A percentile compares a stretch with the other conserved stretches of the same genome.
These are phyloP conservation scores for Dryobota labecula DNA, from an alignment of 2,888 invertebrate genomes.

Conservation along the genomic window DNA sequence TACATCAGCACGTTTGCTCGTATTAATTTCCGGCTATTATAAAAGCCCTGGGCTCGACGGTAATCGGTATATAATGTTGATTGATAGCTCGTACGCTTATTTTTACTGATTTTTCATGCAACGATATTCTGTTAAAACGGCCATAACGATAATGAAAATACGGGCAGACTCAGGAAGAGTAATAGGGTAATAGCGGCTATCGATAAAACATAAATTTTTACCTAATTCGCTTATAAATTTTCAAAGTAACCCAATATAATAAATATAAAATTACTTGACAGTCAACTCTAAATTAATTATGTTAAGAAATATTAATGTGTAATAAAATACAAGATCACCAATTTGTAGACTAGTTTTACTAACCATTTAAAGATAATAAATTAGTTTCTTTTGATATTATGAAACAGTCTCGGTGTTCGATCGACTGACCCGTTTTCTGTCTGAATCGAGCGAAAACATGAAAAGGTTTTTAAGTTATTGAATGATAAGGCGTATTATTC, in stretches of 20 bases:
- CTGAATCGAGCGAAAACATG: no score
- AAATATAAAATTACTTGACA: slow-evolving; percentile 51
- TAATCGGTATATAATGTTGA: slow-evolving; percentile 85
- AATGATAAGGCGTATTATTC: no score
- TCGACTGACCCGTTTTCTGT: neutral
- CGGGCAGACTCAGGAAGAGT: slow-evolving; percentile 69
- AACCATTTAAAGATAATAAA: slow-evolving; percentile 27
- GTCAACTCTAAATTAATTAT: slow-evolving; percentile 59
- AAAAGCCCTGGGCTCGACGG: slow-evolving; percentile 70
- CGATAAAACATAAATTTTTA: slow-evolving; percentile 67
- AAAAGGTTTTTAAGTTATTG: no score
- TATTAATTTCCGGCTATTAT: slow-evolving; percentile 83
- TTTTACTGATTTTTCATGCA: slow-evolving; percentile 83
- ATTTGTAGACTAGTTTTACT: slow-evolving; percentile 37
- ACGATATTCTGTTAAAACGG: slow-evolving; percentile 75
- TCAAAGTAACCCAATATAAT: slow-evolving; percentile 59
- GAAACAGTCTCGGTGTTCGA: neutral
- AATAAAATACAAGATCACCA: slow-evolving; percentile 56
- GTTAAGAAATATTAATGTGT: slow-evolving; percentile 52
- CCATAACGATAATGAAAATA: slow-evolving; percentile 80
- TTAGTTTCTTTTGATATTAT: slow-evolving; percentile 23
- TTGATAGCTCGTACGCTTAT: slow-evolving; percentile 79
- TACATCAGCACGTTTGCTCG: slow-evolving; percentile 71
- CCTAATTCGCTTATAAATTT: slow-evolving; percentile 67
- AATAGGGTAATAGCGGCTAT: slow-evolving; percentile 72